Base-by-base conservation (phyloP, 1,140 invertebrate genomes). In the Aphelinus atriplicis region DNA sequence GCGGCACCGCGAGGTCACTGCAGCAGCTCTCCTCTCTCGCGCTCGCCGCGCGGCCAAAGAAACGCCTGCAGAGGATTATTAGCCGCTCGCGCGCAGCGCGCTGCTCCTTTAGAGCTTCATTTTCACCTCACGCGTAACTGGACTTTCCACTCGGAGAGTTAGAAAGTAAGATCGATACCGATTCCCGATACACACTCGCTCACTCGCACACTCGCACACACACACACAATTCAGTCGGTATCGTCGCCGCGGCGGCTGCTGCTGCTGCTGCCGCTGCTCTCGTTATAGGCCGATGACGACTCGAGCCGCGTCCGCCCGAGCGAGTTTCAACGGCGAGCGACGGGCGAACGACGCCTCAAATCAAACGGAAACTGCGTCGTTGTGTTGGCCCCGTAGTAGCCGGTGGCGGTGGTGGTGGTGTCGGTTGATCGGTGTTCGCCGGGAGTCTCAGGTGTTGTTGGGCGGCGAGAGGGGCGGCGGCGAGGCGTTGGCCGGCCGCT, bases 391-490 rank as follows among this genome's bases (percentile, higher is more conserved):
- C 26, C 26, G 26, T 26, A 26, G 26, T 26, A 1, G 10, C 4
- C 4, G 43, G 10, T 2, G 53, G 7, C 9, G 45, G 56, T 26
- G 3, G 55, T 26, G 1, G 50, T 7, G 51, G 1, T 26, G n/a
- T 1, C 47, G 48, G 63, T 3, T 47, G 10, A 7, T 5, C 53
- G 55, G 7, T 26, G 53, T n/a, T 47, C 62, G 47, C 47, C 48
- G 57, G 9, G 26, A 45, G 58, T 55, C 67, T 88, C 86, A 88
- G 57, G 87, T 88, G 57, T 88, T 87, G 58, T 87, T 88, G 51
- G 45, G 51, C 6, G 87, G 86, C 1, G 87, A 88, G 7, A 85
- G 69, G 1, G 86, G 85, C 55, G 87, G 84, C 2, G 85, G 84
- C 64, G 80, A 84, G 1, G 78, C 73, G 4, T 86, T 85, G 51